A percentile compares a stretch with the other conserved stretches of the same genome.
phyloP scores from a whole-genome alignment of 2,113 vertebrate species.

The Phocoena sinus region DNA sequence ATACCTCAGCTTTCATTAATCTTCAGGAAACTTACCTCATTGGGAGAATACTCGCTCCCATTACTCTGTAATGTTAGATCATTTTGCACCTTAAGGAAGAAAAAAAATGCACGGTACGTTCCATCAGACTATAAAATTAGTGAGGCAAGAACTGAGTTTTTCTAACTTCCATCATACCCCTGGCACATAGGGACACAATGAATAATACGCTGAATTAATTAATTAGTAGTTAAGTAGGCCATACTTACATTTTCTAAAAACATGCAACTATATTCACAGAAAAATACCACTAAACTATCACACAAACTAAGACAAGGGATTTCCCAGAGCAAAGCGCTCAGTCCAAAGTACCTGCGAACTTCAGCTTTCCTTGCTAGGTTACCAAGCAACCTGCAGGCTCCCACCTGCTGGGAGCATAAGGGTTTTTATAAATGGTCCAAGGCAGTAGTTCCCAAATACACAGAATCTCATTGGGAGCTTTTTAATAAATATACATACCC shows the following conservation, averaged over 20 bases:
- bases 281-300: neutral
- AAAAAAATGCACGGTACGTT: neutral
- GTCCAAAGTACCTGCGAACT: neutral
- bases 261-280: neutral
- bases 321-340: neutral
- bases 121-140: neutral
- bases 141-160: neutral
- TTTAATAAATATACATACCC: neutral
- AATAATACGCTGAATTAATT: neutral
- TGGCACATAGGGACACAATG: neutral
- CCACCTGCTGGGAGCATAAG: neutral
- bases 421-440: neutral
- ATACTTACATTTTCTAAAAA: neutral
- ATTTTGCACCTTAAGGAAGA: constrained; percentile 64
- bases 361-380: neutral
- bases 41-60: constrained; percentile 73
- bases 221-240: neutral
- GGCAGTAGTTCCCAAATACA: neutral
- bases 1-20: neutral
- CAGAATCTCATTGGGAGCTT: neutral
- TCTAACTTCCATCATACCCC: neutral
- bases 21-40: constrained; percentile 75
- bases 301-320: neutral
- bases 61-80: constrained; percentile 76
- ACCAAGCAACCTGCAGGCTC: neutral